Evolutionary conservation across 2,888 invertebrate genomes (phyloP), one percentile per base, ranked within the genome.

Genomic region (Apodemia zela): DNA sequence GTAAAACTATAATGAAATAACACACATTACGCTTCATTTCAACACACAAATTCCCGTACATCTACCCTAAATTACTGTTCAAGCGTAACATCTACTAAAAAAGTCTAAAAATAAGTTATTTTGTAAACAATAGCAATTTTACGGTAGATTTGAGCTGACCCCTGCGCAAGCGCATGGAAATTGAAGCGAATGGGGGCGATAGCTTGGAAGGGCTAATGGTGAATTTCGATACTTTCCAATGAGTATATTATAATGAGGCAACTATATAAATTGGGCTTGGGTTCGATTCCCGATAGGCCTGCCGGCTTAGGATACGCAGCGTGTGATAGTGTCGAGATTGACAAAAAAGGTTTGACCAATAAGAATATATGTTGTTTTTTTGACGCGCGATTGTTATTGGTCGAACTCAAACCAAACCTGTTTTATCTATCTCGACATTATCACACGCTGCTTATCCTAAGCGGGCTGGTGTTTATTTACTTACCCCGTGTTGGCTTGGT

Each of bases 41-140:
- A 25, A 25, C 54, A 54, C 29, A 13, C 29, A 15, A 54, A 54
- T 54, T 25, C 25, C 29, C 54, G 13, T 54, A 61, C 21, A 51
- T 45, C 18, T 45, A 25, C 58, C 62, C 62, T 57, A 57, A n/a
- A 57, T 6, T 62, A 57, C n/a, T 6, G 7, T 11, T 62, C 58
- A 62, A 15, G 45, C 62, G 42, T 45, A 33, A 62, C 62, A 33
- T 18, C 29, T 13, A 58, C 47, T 60, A 66, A 67, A 69, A 33
- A 69, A 72, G 33, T 25, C 60, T 64, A 79, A 80, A 86, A 84
- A 82, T 81, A 68, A 78, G 73, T 84, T 81, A 84, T 88, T 88
- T 87, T 79, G 84, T 89, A 87, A 89, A 89, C 87, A 86, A 87
- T 83, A 80, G 81, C 76, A 87, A 89, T 90, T 90, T 89, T 80